Evolutionary conservation across 2,888 invertebrate genomes (phyloP).

Genomic region (Bombylius discolor): DNA sequence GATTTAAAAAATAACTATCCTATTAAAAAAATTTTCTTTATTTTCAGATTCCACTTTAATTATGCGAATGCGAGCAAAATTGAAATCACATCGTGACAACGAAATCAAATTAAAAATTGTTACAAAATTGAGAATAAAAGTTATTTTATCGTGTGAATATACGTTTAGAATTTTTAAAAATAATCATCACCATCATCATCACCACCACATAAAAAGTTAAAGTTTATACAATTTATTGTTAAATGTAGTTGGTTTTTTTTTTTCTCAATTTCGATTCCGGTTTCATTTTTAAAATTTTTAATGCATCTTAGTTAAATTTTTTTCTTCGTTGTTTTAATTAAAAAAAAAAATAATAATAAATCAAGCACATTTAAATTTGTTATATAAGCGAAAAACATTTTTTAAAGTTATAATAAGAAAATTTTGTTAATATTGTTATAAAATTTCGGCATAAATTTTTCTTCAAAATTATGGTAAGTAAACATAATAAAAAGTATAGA

Average conservation of each 20-base stretch:
- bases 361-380: too few relatives aligned
- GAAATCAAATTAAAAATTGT: neutral
- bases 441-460: conserved; percentile 7
- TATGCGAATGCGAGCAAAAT: conserved; percentile 6
- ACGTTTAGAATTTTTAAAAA: neutral
- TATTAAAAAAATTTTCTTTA: neutral
- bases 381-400: neutral
- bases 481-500: too few relatives aligned
- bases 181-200: too few relatives aligned
- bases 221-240: too few relatives aligned
- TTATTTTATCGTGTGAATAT: neutral
- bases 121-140: neutral
- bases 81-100: conserved; percentile 7
- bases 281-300: too few relatives aligned
- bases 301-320: too few relatives aligned
- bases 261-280: too few relatives aligned
- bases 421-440: conserved; percentile 3
- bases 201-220: too few relatives aligned
- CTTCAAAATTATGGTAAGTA: conserved; percentile 10
- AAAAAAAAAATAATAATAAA: too few relatives aligned
- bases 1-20: too few relatives aligned
- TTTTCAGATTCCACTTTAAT: conserved; percentile 4
- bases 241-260: too few relatives aligned
- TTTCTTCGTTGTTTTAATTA: too few relatives aligned
- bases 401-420: neutral